Evolutionary conservation across 2,113 vertebrate genomes (phyloP).

Genomic region (Panthera tigris): DNA sequence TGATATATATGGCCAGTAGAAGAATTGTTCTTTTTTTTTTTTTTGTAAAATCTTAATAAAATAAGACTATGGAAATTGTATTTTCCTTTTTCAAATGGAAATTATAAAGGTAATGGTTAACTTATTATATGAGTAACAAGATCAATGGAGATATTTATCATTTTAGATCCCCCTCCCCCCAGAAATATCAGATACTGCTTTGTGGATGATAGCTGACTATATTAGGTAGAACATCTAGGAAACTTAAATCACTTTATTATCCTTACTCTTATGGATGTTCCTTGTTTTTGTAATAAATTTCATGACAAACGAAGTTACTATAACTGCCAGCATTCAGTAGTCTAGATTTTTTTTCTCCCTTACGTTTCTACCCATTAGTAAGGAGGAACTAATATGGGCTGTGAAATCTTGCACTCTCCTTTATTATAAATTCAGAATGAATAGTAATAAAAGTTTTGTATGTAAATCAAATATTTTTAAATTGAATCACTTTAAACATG

Average conservation of each 20-base stretch:
- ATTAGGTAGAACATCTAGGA: not conserved
- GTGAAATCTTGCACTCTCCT: not conserved
- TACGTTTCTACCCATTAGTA: not conserved
- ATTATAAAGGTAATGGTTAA: not conserved
- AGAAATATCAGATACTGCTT: not conserved
- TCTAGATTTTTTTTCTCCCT: not conserved
- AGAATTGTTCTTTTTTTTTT: not conserved
- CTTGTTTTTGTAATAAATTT: conserved; percentile 11
- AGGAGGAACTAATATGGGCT: not conserved
- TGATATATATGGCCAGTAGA: not conserved
- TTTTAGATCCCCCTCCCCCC: not conserved
- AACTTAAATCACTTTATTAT: not conserved
- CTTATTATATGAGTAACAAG: not conserved
- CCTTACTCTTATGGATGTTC: not conserved
- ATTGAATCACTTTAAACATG: conserved; percentile 42
- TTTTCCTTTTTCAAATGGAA: not conserved
- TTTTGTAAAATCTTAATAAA: conserved; percentile 40
- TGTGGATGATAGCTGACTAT: not conserved
- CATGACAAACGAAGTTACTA: not conserved
- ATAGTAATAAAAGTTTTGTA: conserved; percentile 1
- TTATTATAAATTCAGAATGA: conserved; percentile 44
- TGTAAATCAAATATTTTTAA: not conserved
- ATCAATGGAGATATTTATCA: not conserved
- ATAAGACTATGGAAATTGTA: not conserved
- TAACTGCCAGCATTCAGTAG: not conserved